Evolutionary conservation across 1,140 invertebrate species (phyloP).

Genomic region (Zaprionus gabonicus): DNA sequence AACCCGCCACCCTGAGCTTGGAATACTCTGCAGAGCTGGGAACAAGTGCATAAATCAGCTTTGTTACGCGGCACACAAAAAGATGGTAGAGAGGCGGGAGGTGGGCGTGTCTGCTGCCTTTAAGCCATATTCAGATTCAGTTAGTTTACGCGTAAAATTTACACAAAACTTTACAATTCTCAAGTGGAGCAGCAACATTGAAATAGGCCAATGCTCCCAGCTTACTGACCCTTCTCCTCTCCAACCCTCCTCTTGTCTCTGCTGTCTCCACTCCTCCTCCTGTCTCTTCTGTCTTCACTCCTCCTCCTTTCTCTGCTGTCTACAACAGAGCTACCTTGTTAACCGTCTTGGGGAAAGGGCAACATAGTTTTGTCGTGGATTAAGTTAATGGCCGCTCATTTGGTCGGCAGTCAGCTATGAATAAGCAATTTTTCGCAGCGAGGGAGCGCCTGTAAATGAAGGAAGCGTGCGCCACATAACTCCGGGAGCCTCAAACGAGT

Average conservation of each 20-base stretch:
- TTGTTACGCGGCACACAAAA: background rate
- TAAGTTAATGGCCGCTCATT: constrained; percentile 47
- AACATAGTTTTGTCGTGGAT: constrained; percentile 25
- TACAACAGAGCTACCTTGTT: constrained; percentile 6
- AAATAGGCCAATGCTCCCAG: constrained; percentile 20
- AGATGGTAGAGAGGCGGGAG: background rate
- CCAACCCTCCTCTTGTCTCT: no score
- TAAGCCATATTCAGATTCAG: constrained; percentile 19
- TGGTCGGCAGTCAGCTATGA: constrained; percentile 42
- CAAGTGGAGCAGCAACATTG: constrained; percentile 20
- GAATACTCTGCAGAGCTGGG: background rate
- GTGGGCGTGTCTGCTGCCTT: constrained; percentile 2
- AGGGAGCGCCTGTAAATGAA: constrained; percentile 13
- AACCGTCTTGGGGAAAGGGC: background rate
- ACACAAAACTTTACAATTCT: constrained; percentile 38
- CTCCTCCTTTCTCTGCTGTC: background rate
- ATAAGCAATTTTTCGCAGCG: constrained; percentile 35
- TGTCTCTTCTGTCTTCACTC: background rate
- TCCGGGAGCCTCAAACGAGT: background rate
- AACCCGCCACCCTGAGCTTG: background rate
- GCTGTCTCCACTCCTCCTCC: no score
- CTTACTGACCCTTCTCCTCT: background rate
- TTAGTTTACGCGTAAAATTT: constrained; percentile 20
- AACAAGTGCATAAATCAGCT: constrained; percentile 43
- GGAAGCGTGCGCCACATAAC: constrained; percentile 20